A percentile compares a stretch with the other conserved stretches of the same genome.
These are phyloP conservation scores for Leuciscus waleckii DNA, from an alignment of 2,797 vertebrate species.

Conservation along the genomic window DNA sequence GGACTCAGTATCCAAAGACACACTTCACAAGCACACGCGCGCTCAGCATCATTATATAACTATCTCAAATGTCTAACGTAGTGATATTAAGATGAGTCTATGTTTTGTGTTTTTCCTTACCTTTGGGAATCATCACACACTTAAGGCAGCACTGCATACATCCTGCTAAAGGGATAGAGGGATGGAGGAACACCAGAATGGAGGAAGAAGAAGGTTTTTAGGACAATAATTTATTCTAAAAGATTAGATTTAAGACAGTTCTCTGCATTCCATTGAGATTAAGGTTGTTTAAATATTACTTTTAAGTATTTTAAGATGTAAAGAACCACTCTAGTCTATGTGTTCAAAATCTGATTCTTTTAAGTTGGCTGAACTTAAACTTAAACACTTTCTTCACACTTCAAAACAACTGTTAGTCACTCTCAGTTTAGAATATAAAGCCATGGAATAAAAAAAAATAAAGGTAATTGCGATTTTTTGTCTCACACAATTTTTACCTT, in stretches of 20 bases:
- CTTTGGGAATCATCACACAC: constrained; percentile 32
- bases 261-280: constrained; percentile 42
- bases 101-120: constrained; percentile 36
- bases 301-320: constrained; percentile 2
- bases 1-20: constrained; percentile 75
- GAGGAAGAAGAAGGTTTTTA: constrained; percentile 31
- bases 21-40: constrained; percentile 60
- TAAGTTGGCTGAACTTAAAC: neutral
- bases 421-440: neutral
- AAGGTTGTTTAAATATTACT: neutral
- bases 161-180: constrained; percentile 60
- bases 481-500: no score
- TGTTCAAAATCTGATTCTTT: neutral
- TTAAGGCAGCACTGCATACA: constrained; percentile 50
- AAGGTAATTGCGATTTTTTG: neutral
- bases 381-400: neutral
- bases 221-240: constrained; percentile 58
- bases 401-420: neutral
- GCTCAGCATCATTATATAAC: constrained; percentile 49
- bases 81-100: constrained; percentile 22
- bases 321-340: neutral
- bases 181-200: constrained; percentile 2
- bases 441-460: neutral
- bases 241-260: constrained; percentile 57
- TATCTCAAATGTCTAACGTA: constrained; percentile 29